Evolutionary conservation across 2,888 invertebrate genomes (phyloP).

Genomic region (Cataglyphis albicans): DNA sequence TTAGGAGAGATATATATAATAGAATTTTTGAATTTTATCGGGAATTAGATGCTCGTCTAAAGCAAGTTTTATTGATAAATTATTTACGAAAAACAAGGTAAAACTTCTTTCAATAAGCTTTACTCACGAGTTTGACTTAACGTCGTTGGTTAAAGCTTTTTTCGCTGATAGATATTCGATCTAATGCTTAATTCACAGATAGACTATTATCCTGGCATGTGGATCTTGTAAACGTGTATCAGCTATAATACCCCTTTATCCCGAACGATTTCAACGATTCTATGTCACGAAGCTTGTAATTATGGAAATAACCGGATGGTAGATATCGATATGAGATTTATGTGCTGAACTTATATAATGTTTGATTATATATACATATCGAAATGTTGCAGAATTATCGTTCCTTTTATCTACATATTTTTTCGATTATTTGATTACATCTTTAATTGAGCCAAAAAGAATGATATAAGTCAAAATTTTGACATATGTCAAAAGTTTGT

Average conservation of each 20-base stretch:
- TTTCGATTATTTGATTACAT: not conserved
- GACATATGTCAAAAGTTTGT: not conserved
- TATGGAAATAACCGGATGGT: not conserved
- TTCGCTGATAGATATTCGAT: slow-evolving; percentile 27
- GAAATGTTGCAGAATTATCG: slow-evolving; percentile 10
- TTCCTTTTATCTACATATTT: not conserved
- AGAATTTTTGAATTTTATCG: not conserved
- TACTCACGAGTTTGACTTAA: not conserved
- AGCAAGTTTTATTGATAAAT: not conserved
- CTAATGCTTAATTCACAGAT: slow-evolving; percentile 45
- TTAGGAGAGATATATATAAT: no score
- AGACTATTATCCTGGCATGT: slow-evolving; percentile 37
- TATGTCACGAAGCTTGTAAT: slow-evolving; percentile 48
- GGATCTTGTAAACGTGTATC: slow-evolving; percentile 26
- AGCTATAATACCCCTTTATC: slow-evolving; percentile 21
- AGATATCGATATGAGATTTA: slow-evolving; percentile 36
- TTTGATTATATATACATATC: not conserved
- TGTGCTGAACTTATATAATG: not conserved
- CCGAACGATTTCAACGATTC: slow-evolving; percentile 42
- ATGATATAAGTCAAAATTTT: not conserved
- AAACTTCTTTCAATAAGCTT: slow-evolving; percentile 6
- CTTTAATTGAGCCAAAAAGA: not conserved
- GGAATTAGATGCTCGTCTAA: not conserved
- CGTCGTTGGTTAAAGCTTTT: not conserved
- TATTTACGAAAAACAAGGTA: not conserved